Percentiles rank a stretch among this genome's conserved stretches.
These are phyloP conservation scores for Eudyptes chrysolophus DNA, from an alignment of 2,113 vertebrate genomes.

Conservation along the genomic window DNA sequence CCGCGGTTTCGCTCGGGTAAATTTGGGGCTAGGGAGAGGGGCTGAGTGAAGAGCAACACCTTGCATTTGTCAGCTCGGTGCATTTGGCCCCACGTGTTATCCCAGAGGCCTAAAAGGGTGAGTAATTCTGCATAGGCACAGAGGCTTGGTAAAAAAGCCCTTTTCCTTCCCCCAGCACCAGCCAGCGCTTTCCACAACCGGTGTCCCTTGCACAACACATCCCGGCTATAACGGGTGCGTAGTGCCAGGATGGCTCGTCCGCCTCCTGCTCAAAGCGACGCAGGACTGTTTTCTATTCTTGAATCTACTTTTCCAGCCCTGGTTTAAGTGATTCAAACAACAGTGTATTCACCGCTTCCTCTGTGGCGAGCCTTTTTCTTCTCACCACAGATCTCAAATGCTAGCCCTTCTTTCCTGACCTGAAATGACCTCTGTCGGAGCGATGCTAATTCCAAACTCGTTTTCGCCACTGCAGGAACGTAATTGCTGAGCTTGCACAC, in stretches of 20 bases:
- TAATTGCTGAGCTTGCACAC: background rate
- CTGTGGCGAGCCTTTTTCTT: background rate
- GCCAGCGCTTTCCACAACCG: accelerated
- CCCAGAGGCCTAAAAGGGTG: background rate
- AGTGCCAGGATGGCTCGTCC: accelerated
- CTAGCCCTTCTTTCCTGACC: background rate
- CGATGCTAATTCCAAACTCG: accelerated
- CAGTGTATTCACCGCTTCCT: background rate
- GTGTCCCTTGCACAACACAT: background rate
- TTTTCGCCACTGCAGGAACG: accelerated
- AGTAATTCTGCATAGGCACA: accelerated
- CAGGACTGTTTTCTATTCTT: background rate
- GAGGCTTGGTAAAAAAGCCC: background rate
- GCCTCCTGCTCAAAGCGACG: background rate
- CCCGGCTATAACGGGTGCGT: accelerated
- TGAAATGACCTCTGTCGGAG: background rate
- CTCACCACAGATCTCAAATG: background rate
- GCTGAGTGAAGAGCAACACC: background rate
- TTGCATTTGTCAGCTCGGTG: background rate
- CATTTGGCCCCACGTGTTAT: accelerated
- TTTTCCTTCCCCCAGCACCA: background rate
- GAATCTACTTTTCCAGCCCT: background rate
- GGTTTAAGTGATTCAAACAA: background rate
- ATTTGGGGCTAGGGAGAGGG: background rate
- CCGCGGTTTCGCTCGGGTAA: background rate